Conservation (phyloP, 1,140 invertebrate genomes). For the Pseudomyrmex concolor region DNA sequence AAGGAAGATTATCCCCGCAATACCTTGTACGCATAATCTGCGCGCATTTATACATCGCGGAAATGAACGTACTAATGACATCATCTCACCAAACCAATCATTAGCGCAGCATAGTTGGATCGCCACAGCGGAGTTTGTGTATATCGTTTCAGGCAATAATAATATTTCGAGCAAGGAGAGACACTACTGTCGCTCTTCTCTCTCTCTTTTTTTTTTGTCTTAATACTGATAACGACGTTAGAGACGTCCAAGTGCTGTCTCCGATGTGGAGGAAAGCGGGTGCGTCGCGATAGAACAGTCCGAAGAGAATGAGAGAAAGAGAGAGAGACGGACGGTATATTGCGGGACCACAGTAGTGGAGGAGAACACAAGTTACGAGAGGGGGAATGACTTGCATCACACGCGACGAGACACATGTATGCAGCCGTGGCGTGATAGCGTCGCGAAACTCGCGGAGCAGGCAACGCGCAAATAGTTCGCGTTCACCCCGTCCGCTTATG, state of each 20-base stretch:
- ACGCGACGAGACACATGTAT: not conserved
- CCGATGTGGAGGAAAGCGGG: too few relatives aligned
- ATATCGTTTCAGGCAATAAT: conserved; percentile 20
- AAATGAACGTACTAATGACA: conserved; percentile 4
- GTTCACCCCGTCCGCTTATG: not conserved
- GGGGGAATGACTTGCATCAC: conserved; percentile 44
- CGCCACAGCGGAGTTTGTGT: too few relatives aligned
- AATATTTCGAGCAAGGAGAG: not conserved
- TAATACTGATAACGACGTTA: conserved; percentile 31
- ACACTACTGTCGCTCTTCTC: not conserved
- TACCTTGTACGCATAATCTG: not conserved
- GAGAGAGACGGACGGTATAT: not conserved
- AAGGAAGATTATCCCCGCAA: not conserved
- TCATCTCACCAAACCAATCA: not conserved
- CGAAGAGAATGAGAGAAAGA: not conserved
- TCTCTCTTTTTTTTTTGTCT: conserved; percentile 10
- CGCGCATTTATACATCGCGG: not conserved
- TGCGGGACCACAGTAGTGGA: not conserved
- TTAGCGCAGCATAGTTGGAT: not conserved
- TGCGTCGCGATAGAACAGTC: not conserved
- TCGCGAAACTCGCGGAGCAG: conserved; percentile 24
- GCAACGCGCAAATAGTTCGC: not conserved
- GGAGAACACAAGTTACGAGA: not conserved
- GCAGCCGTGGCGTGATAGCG: conserved; percentile 31
- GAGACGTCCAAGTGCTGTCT: not conserved